Evolutionary conservation across 2,797 vertebrate species (phyloP).

Genomic region (Cygnus olor): DNA sequence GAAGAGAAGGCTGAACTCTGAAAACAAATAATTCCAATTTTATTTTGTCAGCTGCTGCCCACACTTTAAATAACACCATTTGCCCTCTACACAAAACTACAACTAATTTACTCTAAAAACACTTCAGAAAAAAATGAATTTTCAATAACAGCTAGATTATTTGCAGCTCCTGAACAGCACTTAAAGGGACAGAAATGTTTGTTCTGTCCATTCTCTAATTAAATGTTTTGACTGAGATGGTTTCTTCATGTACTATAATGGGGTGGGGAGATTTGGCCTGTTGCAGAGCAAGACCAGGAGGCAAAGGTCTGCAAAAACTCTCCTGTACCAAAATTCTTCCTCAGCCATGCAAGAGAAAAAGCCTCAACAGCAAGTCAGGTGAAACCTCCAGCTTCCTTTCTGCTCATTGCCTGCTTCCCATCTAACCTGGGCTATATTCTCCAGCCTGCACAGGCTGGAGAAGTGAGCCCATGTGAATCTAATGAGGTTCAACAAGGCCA

Average conservation of each 20-base stretch:
- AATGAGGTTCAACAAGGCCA: too few species aligned
- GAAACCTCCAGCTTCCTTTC: neutral
- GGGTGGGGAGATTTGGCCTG: neutral
- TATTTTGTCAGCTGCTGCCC: slow-evolving; percentile 26
- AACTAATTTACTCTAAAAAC: slow-evolving; percentile 43
- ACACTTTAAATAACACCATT: slow-evolving; percentile 36
- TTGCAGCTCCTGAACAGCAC: neutral
- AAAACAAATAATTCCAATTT: slow-evolving; percentile 33
- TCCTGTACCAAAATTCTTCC: neutral
- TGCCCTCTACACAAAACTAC: neutral
- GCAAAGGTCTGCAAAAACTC: fast-evolving
- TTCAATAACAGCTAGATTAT: neutral
- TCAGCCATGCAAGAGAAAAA: neutral
- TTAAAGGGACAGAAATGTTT: neutral
- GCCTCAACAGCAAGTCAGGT: neutral
- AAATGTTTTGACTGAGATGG: neutral
- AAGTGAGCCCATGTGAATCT: too few species aligned
- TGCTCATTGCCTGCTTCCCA: neutral
- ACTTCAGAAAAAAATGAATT: slow-evolving; percentile 25
- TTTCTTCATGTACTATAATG: neutral
- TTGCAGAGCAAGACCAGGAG: neutral
- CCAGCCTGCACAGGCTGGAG: too few species aligned
- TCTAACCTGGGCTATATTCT: neutral
- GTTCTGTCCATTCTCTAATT: neutral
- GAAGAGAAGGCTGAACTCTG: slow-evolving; percentile 23